Evolutionary conservation across 2,888 invertebrate genomes (phyloP).

Genomic region (Ichneumon xanthorius): DNA sequence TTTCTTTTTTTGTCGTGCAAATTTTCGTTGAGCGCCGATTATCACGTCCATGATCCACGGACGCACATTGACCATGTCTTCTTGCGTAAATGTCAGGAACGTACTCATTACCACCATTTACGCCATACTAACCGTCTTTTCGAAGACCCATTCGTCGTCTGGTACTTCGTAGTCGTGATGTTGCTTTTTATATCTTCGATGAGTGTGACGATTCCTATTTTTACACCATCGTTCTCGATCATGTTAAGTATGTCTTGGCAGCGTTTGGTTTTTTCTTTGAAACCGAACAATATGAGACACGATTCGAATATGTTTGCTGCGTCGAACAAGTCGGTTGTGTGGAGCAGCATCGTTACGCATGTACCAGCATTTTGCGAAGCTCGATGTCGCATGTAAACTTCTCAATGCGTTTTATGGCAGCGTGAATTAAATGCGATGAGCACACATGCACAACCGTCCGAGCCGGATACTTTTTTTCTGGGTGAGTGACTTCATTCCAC

Average conservation of each 20-base stretch:
- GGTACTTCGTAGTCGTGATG: neutral
- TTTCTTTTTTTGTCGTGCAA: neutral
- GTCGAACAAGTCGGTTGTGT: conserved; percentile 4
- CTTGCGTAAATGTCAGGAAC: neutral
- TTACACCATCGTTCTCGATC: conserved; percentile 7
- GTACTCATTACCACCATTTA: conserved; percentile 12
- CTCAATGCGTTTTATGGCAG: conserved; percentile 21
- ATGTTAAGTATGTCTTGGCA: neutral
- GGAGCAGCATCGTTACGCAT: conserved; percentile 16
- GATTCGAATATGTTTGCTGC: neutral
- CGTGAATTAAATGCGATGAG: conserved; percentile 36
- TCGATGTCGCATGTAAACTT: conserved; percentile 1
- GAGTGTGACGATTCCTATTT: neutral
- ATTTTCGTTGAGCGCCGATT: conserved; percentile 4
- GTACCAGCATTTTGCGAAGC: conserved; percentile 11
- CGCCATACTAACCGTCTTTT: conserved; percentile 1
- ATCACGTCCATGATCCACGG: conserved; percentile 22
- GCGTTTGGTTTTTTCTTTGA: neutral
- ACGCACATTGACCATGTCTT: conserved; percentile 13
- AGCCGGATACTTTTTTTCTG: neutral
- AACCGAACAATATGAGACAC: conserved; percentile 17
- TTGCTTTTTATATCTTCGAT: neutral
- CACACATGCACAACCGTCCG: conserved; percentile 19
- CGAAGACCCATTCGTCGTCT: conserved; percentile 13
- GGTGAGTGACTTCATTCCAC: conserved; percentile 1